Evolutionary conservation across 1,140 invertebrate genomes (phyloP), one percentile per base, ranked within the genome.

Genomic region (Neodiprion fabricii): DNA sequence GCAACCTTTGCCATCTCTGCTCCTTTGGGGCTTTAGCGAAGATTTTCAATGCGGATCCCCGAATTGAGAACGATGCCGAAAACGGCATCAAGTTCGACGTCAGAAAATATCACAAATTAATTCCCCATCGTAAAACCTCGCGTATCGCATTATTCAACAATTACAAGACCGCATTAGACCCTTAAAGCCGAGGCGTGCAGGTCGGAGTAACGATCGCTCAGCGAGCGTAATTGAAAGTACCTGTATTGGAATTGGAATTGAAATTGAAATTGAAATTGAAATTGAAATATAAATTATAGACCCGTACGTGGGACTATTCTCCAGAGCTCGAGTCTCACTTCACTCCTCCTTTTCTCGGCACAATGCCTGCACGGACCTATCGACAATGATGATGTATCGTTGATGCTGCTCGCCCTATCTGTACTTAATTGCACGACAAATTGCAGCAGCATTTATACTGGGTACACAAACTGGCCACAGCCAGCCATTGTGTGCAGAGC

Each of bases 381-480:
- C 53, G 53, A 61, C 53, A 61, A 61, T 61, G 53, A 61, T 61
- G 53, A 61, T 61, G 53, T 61, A 61, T 61, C n/a, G 53, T 61
- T 14, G 53, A 61, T 61, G 53, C 28, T 40, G 53, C n/a, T 61
- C 53, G 53, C 53, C 53, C 11, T 61, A 61, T 61, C 53, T 61
- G 53, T 61, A 61, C 53, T 61, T 61, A 61, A 61, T 61, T 61
- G 53, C 53, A 61, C 53, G 53, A 61, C 53, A 61, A 61, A 61
- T 61, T 61, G 53, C 53, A 61, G 11, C 53, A 40, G 2, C 28
- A 5, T 61, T 2, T 40, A 40, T 40, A 40, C 28, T 40, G 28
- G 28, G 28, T 40, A 40, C 28, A 40, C 28, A 40, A 2, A 40
- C 5, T 40, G 28, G 28, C 28, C 5, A 40, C 28, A 40, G 28